Evolutionary conservation across 2,113 vertebrate genomes (phyloP).

Genomic region (Pseudorasbora parva): DNA sequence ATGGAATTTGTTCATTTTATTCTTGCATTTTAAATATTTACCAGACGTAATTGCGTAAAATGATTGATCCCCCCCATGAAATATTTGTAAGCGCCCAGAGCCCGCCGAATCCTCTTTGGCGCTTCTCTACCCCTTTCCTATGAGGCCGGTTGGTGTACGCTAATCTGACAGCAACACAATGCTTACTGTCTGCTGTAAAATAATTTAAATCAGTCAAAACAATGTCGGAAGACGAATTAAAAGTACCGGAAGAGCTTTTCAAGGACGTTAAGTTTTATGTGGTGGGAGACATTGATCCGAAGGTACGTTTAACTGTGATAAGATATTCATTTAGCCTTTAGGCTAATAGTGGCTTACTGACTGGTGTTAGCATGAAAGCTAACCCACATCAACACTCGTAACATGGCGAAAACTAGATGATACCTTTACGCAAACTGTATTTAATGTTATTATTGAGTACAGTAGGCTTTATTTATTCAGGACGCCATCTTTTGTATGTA

Average conservation of each 20-base stretch:
- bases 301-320: conserved; percentile 76
- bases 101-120: conserved; percentile 73
- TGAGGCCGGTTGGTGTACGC: conserved; percentile 35
- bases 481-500: not conserved
- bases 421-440: not conserved
- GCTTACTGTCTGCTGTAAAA: conserved; percentile 34
- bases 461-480: not conserved
- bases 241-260: conserved; percentile 89
- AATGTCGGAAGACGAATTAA: conserved; percentile 81
- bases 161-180: conserved; percentile 45
- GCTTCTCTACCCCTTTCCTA: conserved; percentile 54
- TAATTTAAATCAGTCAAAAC: conserved; percentile 43
- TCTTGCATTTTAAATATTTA: not conserved
- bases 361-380: conserved; percentile 41
- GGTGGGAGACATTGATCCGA: conserved; percentile 93
- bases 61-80: not conserved
- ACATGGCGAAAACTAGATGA: not conserved
- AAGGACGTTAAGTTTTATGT: conserved; percentile 97
- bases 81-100: conserved; percentile 56
- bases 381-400: conserved; percentile 2
- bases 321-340: conserved; percentile 58
- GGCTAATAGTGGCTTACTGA: conserved; percentile 60
- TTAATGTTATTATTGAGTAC: not conserved
- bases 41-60: not conserved
- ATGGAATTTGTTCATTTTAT: rapidly evolving